These are phyloP conservation scores for Portevinia maculata DNA, from an alignment of 2,888 invertebrate genomes.

Conservation along the genomic window DNA sequence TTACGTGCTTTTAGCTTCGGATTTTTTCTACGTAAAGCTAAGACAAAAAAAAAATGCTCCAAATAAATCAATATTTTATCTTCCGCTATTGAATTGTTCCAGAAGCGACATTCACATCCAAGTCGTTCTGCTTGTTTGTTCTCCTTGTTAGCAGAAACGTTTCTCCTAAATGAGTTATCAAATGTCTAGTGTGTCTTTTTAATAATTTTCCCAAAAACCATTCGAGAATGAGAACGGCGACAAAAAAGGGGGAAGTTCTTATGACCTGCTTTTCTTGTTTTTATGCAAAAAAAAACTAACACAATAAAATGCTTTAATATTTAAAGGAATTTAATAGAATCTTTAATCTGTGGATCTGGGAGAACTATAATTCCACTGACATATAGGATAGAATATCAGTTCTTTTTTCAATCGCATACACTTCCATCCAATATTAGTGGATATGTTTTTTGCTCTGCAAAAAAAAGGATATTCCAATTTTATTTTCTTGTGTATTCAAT, in stretches of 20 bases:
- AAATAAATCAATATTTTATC: constrained; percentile 31
- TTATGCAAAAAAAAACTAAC: not conserved
- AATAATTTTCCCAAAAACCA: constrained; percentile 25
- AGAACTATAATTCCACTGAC: constrained; percentile 60
- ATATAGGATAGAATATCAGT: constrained; percentile 28
- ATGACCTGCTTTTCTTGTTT: not conserved
- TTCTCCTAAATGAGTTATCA: constrained; percentile 39
- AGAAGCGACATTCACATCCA: not conserved
- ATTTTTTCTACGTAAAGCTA: not conserved
- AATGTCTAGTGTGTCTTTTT: constrained; percentile 36
- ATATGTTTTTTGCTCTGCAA: constrained; percentile 5
- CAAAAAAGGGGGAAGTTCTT: not conserved
- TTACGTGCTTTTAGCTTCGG: not conserved
- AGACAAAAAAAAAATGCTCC: not conserved
- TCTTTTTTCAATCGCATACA: constrained; percentile 33
- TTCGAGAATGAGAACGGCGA: not conserved
- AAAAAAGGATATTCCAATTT: constrained; percentile 23
- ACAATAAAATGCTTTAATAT: constrained; percentile 48
- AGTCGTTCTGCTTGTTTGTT: not conserved
- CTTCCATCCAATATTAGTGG: constrained; percentile 32
- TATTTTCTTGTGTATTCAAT: constrained; percentile 32
- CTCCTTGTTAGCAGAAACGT: constrained; percentile 33
- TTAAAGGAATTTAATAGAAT: constrained; percentile 49
- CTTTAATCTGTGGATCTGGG: constrained; percentile 37
- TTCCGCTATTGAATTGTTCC: not conserved